Evolutionary conservation across 2,888 invertebrate species (phyloP).

Genomic region (Acronicta leporina): DNA sequence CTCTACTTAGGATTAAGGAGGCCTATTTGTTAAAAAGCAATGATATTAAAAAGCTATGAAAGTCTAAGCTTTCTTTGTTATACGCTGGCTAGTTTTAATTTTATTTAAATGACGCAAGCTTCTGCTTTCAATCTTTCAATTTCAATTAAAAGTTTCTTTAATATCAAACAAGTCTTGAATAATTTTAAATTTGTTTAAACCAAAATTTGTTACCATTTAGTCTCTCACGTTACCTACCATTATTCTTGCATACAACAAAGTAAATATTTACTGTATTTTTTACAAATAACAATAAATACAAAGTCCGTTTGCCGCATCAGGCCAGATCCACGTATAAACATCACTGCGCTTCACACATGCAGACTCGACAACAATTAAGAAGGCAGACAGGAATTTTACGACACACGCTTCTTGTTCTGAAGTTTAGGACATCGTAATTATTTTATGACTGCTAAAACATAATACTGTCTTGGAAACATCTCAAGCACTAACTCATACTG

Average conservation of each 20-base stretch:
- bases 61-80: not conserved
- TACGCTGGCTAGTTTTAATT: not conserved
- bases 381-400: conserved; percentile 41
- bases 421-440: conserved; percentile 33
- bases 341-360: not conserved
- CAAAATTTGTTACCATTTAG: too few species aligned
- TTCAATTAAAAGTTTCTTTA: too few species aligned
- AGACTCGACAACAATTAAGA: conserved; percentile 32
- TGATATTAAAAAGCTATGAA: conserved; percentile 5
- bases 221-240: too few species aligned
- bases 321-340: too few species aligned
- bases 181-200: too few species aligned
- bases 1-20: not conserved
- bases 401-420: conserved; percentile 17
- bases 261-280: too few species aligned
- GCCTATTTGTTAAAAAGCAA: not conserved
- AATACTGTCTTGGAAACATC: conserved; percentile 15
- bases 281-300: too few species aligned
- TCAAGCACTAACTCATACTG: not conserved
- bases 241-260: too few species aligned
- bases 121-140: too few species aligned
- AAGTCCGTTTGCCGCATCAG: too few species aligned
- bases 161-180: too few species aligned
- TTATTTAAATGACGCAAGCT: not conserved
- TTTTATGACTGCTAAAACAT: conserved; percentile 30